Base-by-base conservation (phyloP, 2,797 vertebrate species). In the Diglossa cyanea region DNA sequence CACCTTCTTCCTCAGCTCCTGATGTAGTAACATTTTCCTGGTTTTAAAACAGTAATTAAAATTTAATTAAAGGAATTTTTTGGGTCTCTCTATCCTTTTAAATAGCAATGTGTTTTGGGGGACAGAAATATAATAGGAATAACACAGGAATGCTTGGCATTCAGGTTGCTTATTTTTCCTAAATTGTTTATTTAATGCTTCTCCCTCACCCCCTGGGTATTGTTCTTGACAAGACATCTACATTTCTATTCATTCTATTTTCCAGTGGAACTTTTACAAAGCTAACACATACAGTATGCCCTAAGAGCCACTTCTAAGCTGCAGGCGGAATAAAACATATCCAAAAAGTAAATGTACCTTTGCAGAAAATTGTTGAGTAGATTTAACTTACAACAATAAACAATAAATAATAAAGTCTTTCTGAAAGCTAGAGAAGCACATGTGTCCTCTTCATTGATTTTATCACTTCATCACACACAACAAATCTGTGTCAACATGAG, bases 401-500 rank as follows among this genome's bases (percentile, higher is more conserved):
- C 93, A 97, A 95, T 83, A 97, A 96, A 97, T 95, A 96, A 95
- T 87, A 94, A 90, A 95, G 79, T 91, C 86, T 83, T 94, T 94
- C 94, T 95, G 78, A 92, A 97, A 95, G 86, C 77, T 87, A 60
- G 91, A 95, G 89, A 94, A 88, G 90, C 87, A 93, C 91, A 85
- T 40, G 53, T 95, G 74, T 95, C 72, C 89, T 95, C 91, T 94
- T 93, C 85, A 97, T 96, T 97, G 97, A 97, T 98, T 98, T 97
- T 97, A 96, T 97, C 97, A 97, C 95, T 97, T 97, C 94, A 96
- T 97, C 96, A 98, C 80, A 70, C 95, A 97, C 91, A 96, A 95
- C 92, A 98, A 98, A 97, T 97, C 96, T 97, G 81, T 98, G 97
- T 97, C 96, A 97, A 97, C 95, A 96, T 79, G 88, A 98, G 95